Conservation (phyloP, 1,140 invertebrate genomes). For the Eriosoma lanigerum region DNA sequence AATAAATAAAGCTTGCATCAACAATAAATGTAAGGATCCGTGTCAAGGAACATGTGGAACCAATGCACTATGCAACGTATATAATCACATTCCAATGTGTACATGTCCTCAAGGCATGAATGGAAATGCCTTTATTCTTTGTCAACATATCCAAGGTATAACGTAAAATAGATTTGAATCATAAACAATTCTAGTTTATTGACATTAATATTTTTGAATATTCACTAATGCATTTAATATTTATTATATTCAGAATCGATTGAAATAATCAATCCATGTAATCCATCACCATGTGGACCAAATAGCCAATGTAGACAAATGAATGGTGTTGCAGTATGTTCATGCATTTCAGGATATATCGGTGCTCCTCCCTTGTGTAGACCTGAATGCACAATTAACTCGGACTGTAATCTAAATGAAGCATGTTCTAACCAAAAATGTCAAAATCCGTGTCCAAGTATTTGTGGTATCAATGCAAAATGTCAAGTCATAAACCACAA, state of each 20-base stretch:
- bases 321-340: slow-evolving; percentile 61
- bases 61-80: slow-evolving; percentile 68
- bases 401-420: slow-evolving; percentile 70
- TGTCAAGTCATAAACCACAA: slow-evolving; percentile 64
- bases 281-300: slow-evolving; percentile 70
- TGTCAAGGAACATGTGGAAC: slow-evolving; percentile 72
- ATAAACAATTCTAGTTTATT: slow-evolving; percentile 63
- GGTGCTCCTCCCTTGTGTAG: slow-evolving; percentile 71
- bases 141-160: slow-evolving; percentile 63
- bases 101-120: slow-evolving; percentile 68
- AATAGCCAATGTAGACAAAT: slow-evolving; percentile 64
- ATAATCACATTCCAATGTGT: slow-evolving; percentile 73
- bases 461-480: slow-evolving; percentile 68
- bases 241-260: slow-evolving; percentile 61
- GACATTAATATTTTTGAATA: slow-evolving; percentile 65
- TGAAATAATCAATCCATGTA: slow-evolving; percentile 58
- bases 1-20: slow-evolving; percentile 68
- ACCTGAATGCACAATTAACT: slow-evolving; percentile 72
- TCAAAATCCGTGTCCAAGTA: slow-evolving; percentile 70
- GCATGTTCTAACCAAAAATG: slow-evolving; percentile 75
- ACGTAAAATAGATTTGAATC: slow-evolving; percentile 58
- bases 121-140: slow-evolving; percentile 72
- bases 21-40: slow-evolving; percentile 74
- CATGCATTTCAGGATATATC: slow-evolving; percentile 63
- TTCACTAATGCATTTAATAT: slow-evolving; percentile 62